These are phyloP conservation scores for Limnothrissa miodon DNA, from an alignment of 2,113 vertebrate genomes.

Conservation along the genomic window DNA sequence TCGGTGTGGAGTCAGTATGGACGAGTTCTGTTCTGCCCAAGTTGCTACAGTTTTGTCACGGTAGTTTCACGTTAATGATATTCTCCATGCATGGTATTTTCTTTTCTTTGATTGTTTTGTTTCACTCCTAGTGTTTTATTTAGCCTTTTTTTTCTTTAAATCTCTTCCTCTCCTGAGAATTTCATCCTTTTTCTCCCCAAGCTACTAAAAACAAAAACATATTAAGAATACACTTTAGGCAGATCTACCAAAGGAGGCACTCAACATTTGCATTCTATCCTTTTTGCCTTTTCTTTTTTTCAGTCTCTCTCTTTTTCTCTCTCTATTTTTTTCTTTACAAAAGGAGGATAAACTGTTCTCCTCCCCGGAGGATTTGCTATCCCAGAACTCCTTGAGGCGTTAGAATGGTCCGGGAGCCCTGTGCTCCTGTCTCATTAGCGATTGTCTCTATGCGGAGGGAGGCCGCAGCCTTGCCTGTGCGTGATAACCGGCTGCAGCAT, in stretches of 20 bases:
- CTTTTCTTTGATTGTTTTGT: constrained; percentile 15
- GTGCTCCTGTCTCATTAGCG: constrained; percentile 81
- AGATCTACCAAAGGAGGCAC: constrained; percentile 81
- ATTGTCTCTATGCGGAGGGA: constrained; percentile 97
- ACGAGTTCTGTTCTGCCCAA: not conserved
- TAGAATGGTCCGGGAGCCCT: constrained; percentile 78
- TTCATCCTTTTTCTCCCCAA: not conserved
- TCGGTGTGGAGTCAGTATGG: not conserved
- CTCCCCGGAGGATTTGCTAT: constrained; percentile 82
- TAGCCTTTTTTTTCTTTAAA: not conserved
- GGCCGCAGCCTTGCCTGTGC: constrained; percentile 89
- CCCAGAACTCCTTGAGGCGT: constrained; percentile 86
- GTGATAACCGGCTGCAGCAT: constrained; percentile 95
- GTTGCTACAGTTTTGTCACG: not conserved
- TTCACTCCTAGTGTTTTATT: not conserved
- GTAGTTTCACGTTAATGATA: constrained; percentile 1
- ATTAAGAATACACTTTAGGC: constrained; percentile 79
- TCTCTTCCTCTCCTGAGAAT: not conserved
- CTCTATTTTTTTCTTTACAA: constrained; percentile 48
- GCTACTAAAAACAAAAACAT: constrained; percentile 37
- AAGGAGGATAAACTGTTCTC: constrained; percentile 84
- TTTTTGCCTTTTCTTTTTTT: constrained; percentile 1
- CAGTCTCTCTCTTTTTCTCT: constrained; percentile 11
- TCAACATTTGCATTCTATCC: constrained; percentile 75
- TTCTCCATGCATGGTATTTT: constrained; percentile 22